These are phyloP conservation scores for Anomalospiza imberbis DNA, from an alignment of 2,797 vertebrate species.

Conservation along the genomic window DNA sequence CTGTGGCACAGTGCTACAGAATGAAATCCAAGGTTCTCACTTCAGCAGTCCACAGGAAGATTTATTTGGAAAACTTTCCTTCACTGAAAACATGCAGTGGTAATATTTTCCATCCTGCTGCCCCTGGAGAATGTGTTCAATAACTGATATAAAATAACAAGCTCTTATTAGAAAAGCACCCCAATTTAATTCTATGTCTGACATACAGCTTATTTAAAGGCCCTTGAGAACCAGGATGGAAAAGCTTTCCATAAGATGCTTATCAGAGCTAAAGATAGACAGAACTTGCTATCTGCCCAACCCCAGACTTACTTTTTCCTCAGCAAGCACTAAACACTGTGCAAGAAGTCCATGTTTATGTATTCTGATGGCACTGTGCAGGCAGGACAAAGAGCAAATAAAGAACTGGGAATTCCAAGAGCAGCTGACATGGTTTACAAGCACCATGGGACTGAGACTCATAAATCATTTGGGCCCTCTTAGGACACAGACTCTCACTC, in stretches of 20 bases:
- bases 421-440: not conserved
- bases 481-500: not conserved
- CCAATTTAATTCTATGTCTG: not conserved
- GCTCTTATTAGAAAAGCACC: not conserved
- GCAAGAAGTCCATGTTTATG: not conserved
- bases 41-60: not conserved
- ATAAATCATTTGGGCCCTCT: not conserved
- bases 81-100: not conserved
- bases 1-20: not conserved
- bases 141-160: not conserved
- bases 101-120: slow-evolving; percentile 34
- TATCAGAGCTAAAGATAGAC: slow-evolving; percentile 27
- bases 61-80: slow-evolving; percentile 18
- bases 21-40: not conserved
- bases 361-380: not conserved
- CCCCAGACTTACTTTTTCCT: not conserved
- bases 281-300: not conserved
- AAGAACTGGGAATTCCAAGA: not conserved
- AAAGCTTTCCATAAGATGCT: slow-evolving; percentile 28
- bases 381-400: slow-evolving; percentile 14
- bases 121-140: not conserved
- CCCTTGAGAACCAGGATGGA: slow-evolving; percentile 25
- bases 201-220: slow-evolving; percentile 46
- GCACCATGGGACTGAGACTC: not conserved
- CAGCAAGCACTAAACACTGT: not conserved